Base-by-base conservation (phyloP, 2,888 invertebrate species). In the Diaperis boleti region DNA sequence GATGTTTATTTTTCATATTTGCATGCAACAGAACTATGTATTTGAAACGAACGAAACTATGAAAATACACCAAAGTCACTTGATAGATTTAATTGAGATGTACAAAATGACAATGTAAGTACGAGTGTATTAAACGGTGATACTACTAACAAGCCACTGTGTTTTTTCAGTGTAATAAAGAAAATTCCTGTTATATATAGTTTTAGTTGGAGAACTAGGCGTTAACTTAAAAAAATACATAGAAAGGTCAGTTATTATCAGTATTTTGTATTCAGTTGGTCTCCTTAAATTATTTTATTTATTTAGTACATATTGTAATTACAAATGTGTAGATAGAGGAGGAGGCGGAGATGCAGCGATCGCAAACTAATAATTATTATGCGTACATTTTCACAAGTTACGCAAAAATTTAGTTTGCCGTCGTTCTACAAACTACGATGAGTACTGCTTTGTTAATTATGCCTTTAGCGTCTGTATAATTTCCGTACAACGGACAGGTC, bases 221-320 rank as follows among this genome's bases (percentile, higher is more conserved):
- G 35, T 29, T 18, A 26, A 55, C 47, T 59, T 41, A 64, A 52
- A n/a, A n/a, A n/a, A n/a, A n/a, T n/a, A n/a, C n/a, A n/a, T 65
- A 65, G 55, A 59, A 67, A 71, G 79, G 78, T 79, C 79, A 79
- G 79, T 79, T 76, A 77, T 76, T 77, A 76, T 79, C 79, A 80
- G 79, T 80, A 79, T 80, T 79, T 74, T 71, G 64, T 68, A 67
- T 69, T 71, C 66, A 72, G 71, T 75, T 76, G 77, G 77, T 78
- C 77, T 76, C 75, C 76, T 76, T 78, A 76, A 76, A 75, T 77
- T 76, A 75, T 77, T 78, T 68, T 73, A 78, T 78, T 78, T 79
- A 77, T 78, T 78, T 72, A 75, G 73, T 76, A 73, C 70, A 76
- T 75, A 76, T 75, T 78, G 77, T 78, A 78, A 77, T 76, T 77